Percentiles rank a stretch among this genome's conserved stretches.
Evolutionary conservation across 2,797 vertebrate species (phyloP).

Genomic region (Geotrypetes seraphini): DNA sequence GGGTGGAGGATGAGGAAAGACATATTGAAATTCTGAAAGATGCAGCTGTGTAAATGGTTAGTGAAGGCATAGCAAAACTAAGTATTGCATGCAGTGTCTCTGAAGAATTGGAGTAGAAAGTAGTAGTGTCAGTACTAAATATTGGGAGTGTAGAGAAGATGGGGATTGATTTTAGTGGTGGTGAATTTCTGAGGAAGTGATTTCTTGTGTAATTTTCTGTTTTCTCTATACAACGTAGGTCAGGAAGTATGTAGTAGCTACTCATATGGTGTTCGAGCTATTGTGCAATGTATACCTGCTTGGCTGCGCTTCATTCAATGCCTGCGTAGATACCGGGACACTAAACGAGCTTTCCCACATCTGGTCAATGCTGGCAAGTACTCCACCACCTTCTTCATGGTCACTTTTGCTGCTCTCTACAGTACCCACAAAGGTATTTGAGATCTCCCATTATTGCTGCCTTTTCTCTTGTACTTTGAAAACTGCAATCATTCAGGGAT

Average conservation of each 20-base stretch:
- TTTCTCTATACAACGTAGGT: too few species aligned
- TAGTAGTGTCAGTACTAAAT: too few species aligned
- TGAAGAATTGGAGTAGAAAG: too few species aligned
- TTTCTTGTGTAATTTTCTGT: constrained; percentile 12
- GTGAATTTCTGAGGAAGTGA: not conserved
- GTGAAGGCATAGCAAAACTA: too few species aligned
- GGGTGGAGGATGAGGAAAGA: too few species aligned
- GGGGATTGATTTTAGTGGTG: not conserved
- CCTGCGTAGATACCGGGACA: constrained; percentile 92
- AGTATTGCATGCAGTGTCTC: too few species aligned
- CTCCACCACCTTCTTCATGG: constrained; percentile 93
- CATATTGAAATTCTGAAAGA: too few species aligned
- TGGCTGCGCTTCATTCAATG: constrained; percentile 97
- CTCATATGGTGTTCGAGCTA: constrained; percentile 85
- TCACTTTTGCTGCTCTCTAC: constrained; percentile 90
- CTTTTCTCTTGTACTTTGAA: too few species aligned
- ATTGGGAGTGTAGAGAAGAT: not conserved
- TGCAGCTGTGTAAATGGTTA: too few species aligned
- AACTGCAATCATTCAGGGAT: not conserved
- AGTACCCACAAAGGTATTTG: constrained; percentile 79
- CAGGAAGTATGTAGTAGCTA: constrained; percentile 79
- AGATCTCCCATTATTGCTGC: too few species aligned
- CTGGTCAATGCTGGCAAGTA: constrained; percentile 96
- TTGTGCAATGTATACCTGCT: constrained; percentile 94
- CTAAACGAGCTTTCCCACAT: constrained; percentile 91